Evolutionary conservation across 1,140 invertebrate species (phyloP), one percentile per base, ranked within the genome.

Genomic region (Drosophila azteca): DNA sequence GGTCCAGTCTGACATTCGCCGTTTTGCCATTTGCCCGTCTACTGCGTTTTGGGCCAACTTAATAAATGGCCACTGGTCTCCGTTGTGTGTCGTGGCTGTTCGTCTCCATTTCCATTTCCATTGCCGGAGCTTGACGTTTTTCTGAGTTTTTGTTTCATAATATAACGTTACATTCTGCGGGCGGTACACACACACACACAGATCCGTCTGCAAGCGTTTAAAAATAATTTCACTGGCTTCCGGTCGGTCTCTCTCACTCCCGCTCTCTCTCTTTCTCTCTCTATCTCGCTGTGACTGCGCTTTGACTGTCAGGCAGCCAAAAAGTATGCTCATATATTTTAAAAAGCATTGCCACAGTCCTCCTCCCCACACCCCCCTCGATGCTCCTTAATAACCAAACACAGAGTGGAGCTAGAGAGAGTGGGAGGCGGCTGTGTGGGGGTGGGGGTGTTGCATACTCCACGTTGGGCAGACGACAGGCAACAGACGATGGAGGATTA

Each of bases 141-240:
- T 80, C 77, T 70, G 54, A 76, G 78, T 71, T 63, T 80, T 81
- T 81, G 78, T 81, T 81, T 81, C 78, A 63, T 69, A 71, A 71
- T 72, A 81, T 67, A 72, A 54, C 66, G 49, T 67, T 51, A 57
- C 77, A 76, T 80, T 80, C 58, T 59, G 61, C 60, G 57, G 71
- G 70, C 60, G 66, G 44, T 61, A 41, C 77, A 51, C 70, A 50
- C 59, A 58, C 70, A 48, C 41, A 29, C 48, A 24, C 61, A 51
- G 49, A 60, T 8, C 13, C 44, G 66, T 70, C 72, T 63, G 69
- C 57, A 46, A 76, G 48, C 79, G 73, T 79, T 83, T 83, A 83
- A 74, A 83, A 79, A 83, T 83, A 83, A 83, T 83, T 83, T 83
- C 58, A 31, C 61, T 65, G 22, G 53, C 58, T 83, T 83, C 79